Percentiles rank a stretch among this genome's conserved stretches.
Evolutionary conservation across 2,797 vertebrate genomes (phyloP).

Genomic region (Taenioides sp.): DNA sequence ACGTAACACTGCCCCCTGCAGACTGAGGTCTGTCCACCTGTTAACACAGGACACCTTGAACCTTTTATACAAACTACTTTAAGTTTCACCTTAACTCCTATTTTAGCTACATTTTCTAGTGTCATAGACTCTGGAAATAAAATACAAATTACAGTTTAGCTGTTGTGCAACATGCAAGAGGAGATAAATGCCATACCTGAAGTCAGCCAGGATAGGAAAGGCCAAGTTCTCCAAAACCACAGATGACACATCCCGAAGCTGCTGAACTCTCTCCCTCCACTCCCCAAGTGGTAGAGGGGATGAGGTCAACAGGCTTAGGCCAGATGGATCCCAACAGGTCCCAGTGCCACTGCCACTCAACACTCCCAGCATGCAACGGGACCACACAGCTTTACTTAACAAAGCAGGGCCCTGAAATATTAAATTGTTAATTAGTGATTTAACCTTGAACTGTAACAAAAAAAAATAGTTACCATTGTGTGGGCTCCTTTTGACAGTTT

Average conservation of each 20-base stretch:
- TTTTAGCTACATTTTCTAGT: too few relatives aligned
- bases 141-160: background rate
- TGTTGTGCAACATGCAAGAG: background rate
- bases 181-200: conserved; percentile 79
- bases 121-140: background rate
- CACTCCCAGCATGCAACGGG: conserved; percentile 89
- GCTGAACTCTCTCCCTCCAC: conserved; percentile 86
- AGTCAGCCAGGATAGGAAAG: conserved; percentile 80
- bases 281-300: conserved; percentile 88
- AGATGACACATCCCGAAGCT: conserved; percentile 84
- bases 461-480: conserved; percentile 51
- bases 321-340: conserved; percentile 80
- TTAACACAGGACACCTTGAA: background rate
- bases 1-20: conserved; percentile 85
- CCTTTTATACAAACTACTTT: too few relatives aligned
- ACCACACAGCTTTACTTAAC: conserved; percentile 88
- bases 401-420: conserved; percentile 85
- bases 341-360: conserved; percentile 79
- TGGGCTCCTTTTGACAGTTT: conserved; percentile 64
- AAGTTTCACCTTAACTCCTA: too few relatives aligned
- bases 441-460: background rate
- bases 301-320: conserved; percentile 78
- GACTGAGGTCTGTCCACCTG: conserved; percentile 81
- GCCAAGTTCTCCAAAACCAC: conserved; percentile 91
- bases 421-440: background rate